These are phyloP conservation scores for Cecidostiba fungosa DNA, from an alignment of 2,888 invertebrate species.

Conservation along the genomic window DNA sequence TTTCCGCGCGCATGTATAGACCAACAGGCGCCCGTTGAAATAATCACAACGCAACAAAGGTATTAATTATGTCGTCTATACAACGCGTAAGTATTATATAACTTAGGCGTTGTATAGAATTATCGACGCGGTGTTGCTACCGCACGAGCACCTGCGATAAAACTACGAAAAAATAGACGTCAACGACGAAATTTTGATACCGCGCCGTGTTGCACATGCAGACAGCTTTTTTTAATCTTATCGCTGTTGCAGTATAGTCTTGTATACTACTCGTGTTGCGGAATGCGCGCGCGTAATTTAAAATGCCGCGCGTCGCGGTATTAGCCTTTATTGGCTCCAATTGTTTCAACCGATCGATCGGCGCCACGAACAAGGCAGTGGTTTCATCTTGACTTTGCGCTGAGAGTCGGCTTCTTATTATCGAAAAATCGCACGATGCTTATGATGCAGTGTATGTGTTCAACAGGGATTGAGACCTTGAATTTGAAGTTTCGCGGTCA, in stretches of 20 bases:
- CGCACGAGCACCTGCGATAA: neutral
- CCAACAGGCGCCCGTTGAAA: too few species aligned
- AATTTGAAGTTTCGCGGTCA: neutral
- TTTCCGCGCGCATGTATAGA: too few species aligned
- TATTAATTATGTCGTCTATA: too few species aligned
- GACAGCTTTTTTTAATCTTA: neutral
- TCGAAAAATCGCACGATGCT: neutral
- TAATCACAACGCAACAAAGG: too few species aligned
- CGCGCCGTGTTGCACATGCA: neutral
- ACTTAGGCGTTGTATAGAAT: neutral
- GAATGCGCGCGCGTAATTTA: neutral
- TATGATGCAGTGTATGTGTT: neutral
- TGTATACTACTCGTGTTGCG: neutral
- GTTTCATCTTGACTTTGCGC: neutral
- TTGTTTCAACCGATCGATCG: constrained; percentile 12
- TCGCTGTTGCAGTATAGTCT: neutral
- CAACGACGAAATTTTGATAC: neutral
- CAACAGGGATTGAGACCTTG: neutral
- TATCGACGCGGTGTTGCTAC: neutral
- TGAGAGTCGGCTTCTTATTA: neutral
- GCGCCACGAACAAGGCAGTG: neutral
- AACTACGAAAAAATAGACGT: neutral
- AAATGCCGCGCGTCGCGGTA: neutral
- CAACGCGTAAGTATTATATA: neutral
- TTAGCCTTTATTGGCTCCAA: constrained; percentile 2